These are phyloP conservation scores for Bombus consobrinus DNA, from an alignment of 1,140 invertebrate species.

Conservation along the genomic window DNA sequence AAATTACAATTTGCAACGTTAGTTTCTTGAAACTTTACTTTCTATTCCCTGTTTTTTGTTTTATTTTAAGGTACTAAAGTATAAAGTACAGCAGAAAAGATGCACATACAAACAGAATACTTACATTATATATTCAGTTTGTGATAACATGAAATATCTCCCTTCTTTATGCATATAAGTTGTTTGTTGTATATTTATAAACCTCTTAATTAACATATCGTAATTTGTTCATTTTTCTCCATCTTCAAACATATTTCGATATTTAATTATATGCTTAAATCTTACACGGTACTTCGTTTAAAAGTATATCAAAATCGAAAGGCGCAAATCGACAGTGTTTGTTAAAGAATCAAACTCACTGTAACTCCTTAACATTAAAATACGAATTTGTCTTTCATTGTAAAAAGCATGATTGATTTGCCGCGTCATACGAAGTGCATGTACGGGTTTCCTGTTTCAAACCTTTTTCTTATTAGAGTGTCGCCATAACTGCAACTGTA, in stretches of 20 bases:
- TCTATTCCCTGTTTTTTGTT: not conserved
- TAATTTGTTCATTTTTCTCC: conserved; percentile 1
- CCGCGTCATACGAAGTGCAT: conserved; percentile 60
- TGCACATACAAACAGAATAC: not conserved
- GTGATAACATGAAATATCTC: conserved; percentile 3
- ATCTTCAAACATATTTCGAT: conserved; percentile 32
- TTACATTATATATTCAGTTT: conserved; percentile 2
- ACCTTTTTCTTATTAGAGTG: conserved; percentile 39
- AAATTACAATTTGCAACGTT: not conserved
- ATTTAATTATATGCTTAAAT: conserved; percentile 32
- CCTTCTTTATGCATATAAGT: not conserved
- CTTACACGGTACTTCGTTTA: conserved; percentile 30
- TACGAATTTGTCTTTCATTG: conserved; percentile 24
- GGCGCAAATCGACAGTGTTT: conserved; percentile 48
- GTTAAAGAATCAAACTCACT: conserved; percentile 43
- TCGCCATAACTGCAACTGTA: conserved; percentile 55
- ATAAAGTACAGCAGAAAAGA: not conserved
- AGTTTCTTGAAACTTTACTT: conserved; percentile 12
- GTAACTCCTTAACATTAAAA: conserved; percentile 45
- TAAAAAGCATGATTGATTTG: conserved; percentile 61
- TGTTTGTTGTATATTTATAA: conserved; percentile 16
- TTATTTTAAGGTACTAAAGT: not conserved
- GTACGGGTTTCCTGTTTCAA: conserved; percentile 21
- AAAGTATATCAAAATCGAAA: conserved; percentile 53
- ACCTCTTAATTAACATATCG: conserved; percentile 37